These are phyloP conservation scores for Diabrotica balteata DNA, from an alignment of 2,888 invertebrate species.

Conservation along the genomic window DNA sequence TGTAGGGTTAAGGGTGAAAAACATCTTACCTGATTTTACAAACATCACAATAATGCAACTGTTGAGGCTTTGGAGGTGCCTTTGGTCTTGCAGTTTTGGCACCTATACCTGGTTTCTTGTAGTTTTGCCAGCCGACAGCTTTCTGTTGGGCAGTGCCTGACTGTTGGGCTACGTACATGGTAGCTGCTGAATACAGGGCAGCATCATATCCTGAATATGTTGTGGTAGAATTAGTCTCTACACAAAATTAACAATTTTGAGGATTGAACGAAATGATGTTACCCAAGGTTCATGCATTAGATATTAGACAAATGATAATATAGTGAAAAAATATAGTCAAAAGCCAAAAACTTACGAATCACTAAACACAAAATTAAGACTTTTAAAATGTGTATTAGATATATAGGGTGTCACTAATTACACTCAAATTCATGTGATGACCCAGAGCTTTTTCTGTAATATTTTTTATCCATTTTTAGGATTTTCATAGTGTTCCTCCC, in stretches of 20 bases:
- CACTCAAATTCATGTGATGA: no score
- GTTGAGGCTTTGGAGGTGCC: slow-evolving; percentile 88
- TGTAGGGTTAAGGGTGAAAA: no score
- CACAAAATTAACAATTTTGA: slow-evolving; percentile 24
- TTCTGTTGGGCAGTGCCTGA: slow-evolving; percentile 56
- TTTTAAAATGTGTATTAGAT: not conserved
- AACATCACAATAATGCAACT: slow-evolving; percentile 98
- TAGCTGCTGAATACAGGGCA: slow-evolving; percentile 94
- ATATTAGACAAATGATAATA: no score
- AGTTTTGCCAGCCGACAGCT: slow-evolving; percentile 67
- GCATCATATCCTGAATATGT: slow-evolving; percentile 90
- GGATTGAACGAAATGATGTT: slow-evolving; percentile 17
- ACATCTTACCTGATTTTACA: slow-evolving; percentile 88
- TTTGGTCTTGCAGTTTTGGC: slow-evolving; percentile 73
- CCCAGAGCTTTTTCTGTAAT: no score
- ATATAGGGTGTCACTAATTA: not conserved
- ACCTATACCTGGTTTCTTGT: slow-evolving; percentile 67
- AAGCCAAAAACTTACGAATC: not conserved
- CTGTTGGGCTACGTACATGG: slow-evolving; percentile 92
- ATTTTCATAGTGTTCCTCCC: no score
- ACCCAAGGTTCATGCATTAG: slow-evolving; percentile 4
- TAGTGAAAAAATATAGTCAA: no score
- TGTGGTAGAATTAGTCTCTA: slow-evolving; percentile 70
- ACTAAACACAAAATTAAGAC: not conserved
- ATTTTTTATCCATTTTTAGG: no score